Evolutionary conservation across 2,888 invertebrate genomes (phyloP).

Genomic region (Halictus ligatus): DNA sequence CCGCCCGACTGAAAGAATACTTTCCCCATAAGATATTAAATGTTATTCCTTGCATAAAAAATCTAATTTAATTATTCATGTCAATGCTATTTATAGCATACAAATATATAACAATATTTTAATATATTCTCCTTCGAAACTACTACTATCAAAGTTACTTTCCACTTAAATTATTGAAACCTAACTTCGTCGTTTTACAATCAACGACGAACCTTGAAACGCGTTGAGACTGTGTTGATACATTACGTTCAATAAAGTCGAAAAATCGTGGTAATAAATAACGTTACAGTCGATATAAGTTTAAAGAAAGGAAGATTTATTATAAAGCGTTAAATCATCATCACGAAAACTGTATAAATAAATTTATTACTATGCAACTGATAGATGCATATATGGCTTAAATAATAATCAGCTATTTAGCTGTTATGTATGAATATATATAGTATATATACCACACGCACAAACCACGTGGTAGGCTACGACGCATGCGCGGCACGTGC

Average conservation of each 20-base stretch:
- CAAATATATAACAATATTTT: neutral
- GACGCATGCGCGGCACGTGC: conserved; percentile 80
- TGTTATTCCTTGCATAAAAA: neutral
- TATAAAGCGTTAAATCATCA: neutral
- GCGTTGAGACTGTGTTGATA: neutral
- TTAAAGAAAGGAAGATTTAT: neutral
- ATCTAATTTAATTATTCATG: neutral
- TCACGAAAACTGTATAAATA: neutral
- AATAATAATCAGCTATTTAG: conserved; percentile 33
- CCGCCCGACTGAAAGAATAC: neutral
- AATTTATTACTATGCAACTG: conserved; percentile 12
- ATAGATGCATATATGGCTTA: conserved; percentile 2
- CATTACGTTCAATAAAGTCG: neutral
- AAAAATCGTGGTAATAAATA: neutral
- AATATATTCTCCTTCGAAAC: neutral
- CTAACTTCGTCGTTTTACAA: neutral
- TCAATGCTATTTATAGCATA: neutral
- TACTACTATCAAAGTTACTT: too few relatives aligned
- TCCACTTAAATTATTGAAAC: neutral
- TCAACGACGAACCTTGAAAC: neutral
- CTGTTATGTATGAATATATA: conserved; percentile 15
- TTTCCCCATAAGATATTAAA: neutral
- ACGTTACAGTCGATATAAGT: neutral
- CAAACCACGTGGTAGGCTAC: conserved; percentile 78
- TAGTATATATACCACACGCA: conserved; percentile 24